Base-by-base conservation (phyloP, 2,113 vertebrate genomes). In the Corvus moneduloides region DNA sequence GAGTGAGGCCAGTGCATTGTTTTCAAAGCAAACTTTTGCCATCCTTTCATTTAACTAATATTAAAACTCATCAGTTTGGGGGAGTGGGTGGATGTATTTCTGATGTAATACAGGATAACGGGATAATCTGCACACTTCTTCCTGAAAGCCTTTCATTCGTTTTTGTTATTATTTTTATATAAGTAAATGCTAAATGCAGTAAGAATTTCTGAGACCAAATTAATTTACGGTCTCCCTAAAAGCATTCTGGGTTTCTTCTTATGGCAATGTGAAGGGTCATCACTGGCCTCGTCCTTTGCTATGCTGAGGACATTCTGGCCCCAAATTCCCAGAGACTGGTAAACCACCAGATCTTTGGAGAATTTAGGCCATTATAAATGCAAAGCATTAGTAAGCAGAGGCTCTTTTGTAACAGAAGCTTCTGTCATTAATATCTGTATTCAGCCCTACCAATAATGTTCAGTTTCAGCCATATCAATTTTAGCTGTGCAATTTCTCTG, bases 191-290 rank as follows among this genome's bases (percentile, higher is more conserved):
- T 54, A 83, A 64, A 41, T 20, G 24, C 17, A 75, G 14, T 44
- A 74, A 64, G 41, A 85, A 72, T 58, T 73, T 74, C 11, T 41
- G 19, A 72, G n/a, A 77, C 27, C 30, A 41, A 62, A 55, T 48
- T 18, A 30, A 76, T 54, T 52, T 71, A 41, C 21, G 9, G n/a
- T 66, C 26, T 41, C 21, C 16, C 21, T 7, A 43, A 48, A 69
- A 24, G 24, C 15, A 19, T 48, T 52, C 30, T 51, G 43, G 35
- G 13, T 59, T 77, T 81, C 27, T 55, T 51, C 91, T 69, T 24
- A 63, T 0, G 6, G 32, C 51, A 84, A 19, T 0, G 0, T 6
- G 27, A 62, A 44, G 35, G 32, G 15, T 16, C 26, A 28, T 43
- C 43, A 58, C 7, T 30, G 24, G 9, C 14, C 62, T 37, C 28